These are phyloP conservation scores for Lepidocyrtoides sp. DNA, from an alignment of 2,888 invertebrate genomes.

Conservation along the genomic window DNA sequence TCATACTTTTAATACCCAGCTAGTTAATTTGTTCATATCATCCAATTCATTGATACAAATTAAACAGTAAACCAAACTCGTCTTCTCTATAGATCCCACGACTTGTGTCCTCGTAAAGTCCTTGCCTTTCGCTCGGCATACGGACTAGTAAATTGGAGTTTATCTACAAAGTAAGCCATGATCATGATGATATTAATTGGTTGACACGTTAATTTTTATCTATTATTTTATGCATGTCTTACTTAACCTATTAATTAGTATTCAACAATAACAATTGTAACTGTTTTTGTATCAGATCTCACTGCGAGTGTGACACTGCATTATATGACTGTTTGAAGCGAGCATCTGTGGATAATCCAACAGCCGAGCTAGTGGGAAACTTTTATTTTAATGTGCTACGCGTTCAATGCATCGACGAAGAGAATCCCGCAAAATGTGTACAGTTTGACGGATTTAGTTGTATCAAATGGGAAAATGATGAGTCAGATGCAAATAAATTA, in stretches of 20 bases:
- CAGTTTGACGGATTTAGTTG: slow-evolving; percentile 77
- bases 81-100: slow-evolving; percentile 89
- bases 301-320: slow-evolving; percentile 95
- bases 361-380: slow-evolving; percentile 92
- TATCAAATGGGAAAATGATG: slow-evolving; percentile 80
- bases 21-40: background rate
- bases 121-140: slow-evolving; percentile 91
- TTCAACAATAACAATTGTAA: too few species aligned
- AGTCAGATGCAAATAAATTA: slow-evolving; percentile 71
- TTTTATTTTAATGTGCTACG: slow-evolving; percentile 95
- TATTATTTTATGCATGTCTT: background rate
- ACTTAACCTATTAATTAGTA: slow-evolving; percentile 10
- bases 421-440: slow-evolving; percentile 80
- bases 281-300: slow-evolving; percentile 91
- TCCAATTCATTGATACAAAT: background rate
- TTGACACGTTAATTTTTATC: too few species aligned
- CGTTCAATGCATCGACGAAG: slow-evolving; percentile 91
- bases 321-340: slow-evolving; percentile 93
- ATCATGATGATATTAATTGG: too few species aligned
- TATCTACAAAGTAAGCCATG: slow-evolving; percentile 93
- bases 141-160: slow-evolving; percentile 93
- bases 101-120: slow-evolving; percentile 95
- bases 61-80: too few species aligned
- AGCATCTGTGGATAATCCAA: slow-evolving; percentile 89
- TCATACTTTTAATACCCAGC: background rate